Conservation (phyloP, 2,113 vertebrate genomes). For the Archilochus colubris region DNA sequence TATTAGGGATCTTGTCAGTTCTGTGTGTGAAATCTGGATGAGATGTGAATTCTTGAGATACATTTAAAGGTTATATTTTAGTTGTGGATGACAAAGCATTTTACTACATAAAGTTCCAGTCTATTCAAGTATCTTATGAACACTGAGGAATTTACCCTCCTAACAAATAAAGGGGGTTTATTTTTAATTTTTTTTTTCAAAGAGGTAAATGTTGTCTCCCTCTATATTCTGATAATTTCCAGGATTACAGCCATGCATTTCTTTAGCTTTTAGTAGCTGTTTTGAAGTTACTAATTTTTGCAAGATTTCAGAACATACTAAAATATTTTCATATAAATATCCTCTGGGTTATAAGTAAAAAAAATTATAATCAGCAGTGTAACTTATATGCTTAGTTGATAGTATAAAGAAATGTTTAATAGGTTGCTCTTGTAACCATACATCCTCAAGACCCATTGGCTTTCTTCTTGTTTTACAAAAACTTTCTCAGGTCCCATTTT, state of each 20-base stretch:
- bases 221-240: background rate
- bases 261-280: background rate
- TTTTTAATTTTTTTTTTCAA: background rate
- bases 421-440: background rate
- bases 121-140: background rate
- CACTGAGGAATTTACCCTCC: background rate
- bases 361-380: background rate
- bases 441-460: background rate
- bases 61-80: background rate
- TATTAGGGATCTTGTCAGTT: background rate
- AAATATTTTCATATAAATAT: background rate
- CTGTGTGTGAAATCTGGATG: background rate
- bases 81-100: background rate
- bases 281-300: background rate
- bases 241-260: background rate
- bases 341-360: background rate
- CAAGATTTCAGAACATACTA: background rate
- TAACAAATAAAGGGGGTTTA: background rate
- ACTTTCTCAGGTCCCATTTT: background rate
- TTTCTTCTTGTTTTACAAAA: background rate
- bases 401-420: background rate
- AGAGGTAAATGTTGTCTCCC: accelerated
- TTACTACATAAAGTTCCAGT: background rate
- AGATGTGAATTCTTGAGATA: background rate
- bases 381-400: background rate